phyloP scores from a whole-genome alignment of 2,113 vertebrate genomes.

The Fregata magnificens region DNA sequence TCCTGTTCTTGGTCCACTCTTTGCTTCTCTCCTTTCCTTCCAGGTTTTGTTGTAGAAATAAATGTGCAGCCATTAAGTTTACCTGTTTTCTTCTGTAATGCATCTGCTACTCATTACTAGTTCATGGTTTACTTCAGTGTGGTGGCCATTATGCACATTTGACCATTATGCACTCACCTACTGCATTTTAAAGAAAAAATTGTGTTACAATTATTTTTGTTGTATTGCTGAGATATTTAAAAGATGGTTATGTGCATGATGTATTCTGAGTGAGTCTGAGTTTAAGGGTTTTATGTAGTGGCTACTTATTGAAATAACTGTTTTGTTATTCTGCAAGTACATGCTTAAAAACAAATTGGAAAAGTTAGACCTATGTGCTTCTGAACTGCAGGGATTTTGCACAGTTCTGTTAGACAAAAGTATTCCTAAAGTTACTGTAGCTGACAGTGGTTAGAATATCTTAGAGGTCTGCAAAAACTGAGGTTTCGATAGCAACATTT shows the following conservation, averaged over 20 bases:
- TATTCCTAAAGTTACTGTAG: neutral
- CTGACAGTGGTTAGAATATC: neutral
- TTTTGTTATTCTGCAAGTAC: neutral
- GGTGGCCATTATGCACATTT: neutral
- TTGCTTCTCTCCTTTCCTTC: neutral
- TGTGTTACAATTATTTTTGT: neutral
- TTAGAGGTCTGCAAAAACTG: neutral
- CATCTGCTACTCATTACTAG: neutral
- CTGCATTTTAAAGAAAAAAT: neutral
- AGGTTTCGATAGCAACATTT: neutral
- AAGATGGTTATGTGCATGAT: neutral
- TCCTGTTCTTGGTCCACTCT: neutral
- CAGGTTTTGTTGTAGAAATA: neutral
- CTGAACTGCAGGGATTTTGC: neutral
- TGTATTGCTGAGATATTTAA: neutral
- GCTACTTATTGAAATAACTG: neutral
- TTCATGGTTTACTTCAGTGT: neutral
- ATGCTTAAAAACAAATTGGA: neutral
- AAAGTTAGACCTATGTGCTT: neutral
- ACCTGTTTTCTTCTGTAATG: neutral
- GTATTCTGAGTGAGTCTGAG: neutral
- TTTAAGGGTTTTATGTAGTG: neutral
- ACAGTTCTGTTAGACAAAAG: neutral
- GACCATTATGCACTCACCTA: neutral
- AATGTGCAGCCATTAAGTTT: neutral